Conservation (phyloP, 2,113 vertebrate species). For the Otolemur garnettii region DNA sequence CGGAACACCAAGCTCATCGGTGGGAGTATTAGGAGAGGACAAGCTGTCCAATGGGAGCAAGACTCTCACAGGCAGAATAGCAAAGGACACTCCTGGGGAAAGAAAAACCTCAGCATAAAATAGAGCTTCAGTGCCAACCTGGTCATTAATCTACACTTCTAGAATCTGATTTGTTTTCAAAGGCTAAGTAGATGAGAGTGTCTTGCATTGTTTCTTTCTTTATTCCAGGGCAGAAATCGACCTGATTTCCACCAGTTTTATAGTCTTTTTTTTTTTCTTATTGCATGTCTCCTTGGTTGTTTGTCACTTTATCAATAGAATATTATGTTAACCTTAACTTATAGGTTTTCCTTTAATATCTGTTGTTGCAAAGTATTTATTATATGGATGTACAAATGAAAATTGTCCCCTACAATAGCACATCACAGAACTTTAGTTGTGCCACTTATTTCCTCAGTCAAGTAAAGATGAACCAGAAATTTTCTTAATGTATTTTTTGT, state of each 20-base stretch:
- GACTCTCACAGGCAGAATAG: conserved; percentile 73
- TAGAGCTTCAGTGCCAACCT: conserved; percentile 61
- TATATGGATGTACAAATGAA: neutral
- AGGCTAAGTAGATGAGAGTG: conserved; percentile 17
- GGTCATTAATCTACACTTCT: conserved; percentile 76
- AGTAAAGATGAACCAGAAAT: neutral
- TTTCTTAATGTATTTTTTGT: neutral
- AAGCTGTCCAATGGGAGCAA: conserved; percentile 83
- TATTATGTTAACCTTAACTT: conserved; percentile 21
- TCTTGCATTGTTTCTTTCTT: neutral
- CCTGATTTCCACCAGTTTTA: conserved; percentile 22
- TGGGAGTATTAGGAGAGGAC: conserved; percentile 83
- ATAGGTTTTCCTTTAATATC: conserved; percentile 23
- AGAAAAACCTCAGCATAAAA: conserved; percentile 70
- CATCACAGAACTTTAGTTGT: neutral
- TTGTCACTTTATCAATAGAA: neutral
- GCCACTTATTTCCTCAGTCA: neutral
- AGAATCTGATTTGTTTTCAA: conserved; percentile 60
- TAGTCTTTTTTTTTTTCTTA: neutral
- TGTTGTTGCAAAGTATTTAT: neutral
- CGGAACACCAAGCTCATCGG: conserved; percentile 86
- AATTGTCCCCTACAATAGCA: neutral
- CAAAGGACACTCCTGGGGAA: conserved; percentile 76
- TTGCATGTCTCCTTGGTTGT: neutral
- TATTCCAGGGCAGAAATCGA: neutral